Percentiles rank a stretch among this genome's conserved stretches.
Conservation (phyloP, 2,888 invertebrate genomes). For the Tenthredo mesomela region DNA sequence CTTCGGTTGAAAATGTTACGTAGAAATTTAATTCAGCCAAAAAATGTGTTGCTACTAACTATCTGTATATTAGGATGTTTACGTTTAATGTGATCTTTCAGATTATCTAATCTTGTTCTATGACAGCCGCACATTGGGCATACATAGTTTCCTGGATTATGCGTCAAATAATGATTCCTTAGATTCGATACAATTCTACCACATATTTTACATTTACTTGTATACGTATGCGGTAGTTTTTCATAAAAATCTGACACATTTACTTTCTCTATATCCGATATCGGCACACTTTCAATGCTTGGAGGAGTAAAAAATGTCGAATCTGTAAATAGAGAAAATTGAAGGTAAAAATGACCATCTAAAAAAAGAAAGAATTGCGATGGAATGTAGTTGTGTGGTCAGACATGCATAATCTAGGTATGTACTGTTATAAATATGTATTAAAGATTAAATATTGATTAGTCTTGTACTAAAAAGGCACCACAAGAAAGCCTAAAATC, state of each 20-base stretch:
- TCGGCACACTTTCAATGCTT: slow-evolving; percentile 67
- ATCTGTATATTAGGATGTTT: slow-evolving; percentile 68
- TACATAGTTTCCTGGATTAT: slow-evolving; percentile 72
- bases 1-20: not conserved
- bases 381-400: slow-evolving; percentile 44
- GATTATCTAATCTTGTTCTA: slow-evolving; percentile 70
- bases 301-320: slow-evolving; percentile 69
- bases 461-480: slow-evolving; percentile 72
- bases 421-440: slow-evolving; percentile 56
- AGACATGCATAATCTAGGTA: slow-evolving; percentile 56
- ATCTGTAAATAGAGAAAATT: slow-evolving; percentile 71
- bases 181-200: slow-evolving; percentile 73
- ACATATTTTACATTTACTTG: slow-evolving; percentile 73
- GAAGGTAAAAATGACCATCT: slow-evolving; percentile 55
- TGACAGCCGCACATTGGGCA: slow-evolving; percentile 73
- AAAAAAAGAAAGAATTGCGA: slow-evolving; percentile 34
- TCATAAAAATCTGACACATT: slow-evolving; percentile 69
- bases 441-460: slow-evolving; percentile 61
- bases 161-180: slow-evolving; percentile 72
- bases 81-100: slow-evolving; percentile 71
- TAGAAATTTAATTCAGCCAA: slow-evolving; percentile 26
- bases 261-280: slow-evolving; percentile 66
- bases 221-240: slow-evolving; percentile 67
- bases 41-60: slow-evolving; percentile 54
- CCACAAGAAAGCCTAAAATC: slow-evolving; percentile 70